Evolutionary conservation across 2,113 vertebrate species (phyloP), one percentile per base, ranked within the genome.

Genomic region (Stictonetta naevosa): DNA sequence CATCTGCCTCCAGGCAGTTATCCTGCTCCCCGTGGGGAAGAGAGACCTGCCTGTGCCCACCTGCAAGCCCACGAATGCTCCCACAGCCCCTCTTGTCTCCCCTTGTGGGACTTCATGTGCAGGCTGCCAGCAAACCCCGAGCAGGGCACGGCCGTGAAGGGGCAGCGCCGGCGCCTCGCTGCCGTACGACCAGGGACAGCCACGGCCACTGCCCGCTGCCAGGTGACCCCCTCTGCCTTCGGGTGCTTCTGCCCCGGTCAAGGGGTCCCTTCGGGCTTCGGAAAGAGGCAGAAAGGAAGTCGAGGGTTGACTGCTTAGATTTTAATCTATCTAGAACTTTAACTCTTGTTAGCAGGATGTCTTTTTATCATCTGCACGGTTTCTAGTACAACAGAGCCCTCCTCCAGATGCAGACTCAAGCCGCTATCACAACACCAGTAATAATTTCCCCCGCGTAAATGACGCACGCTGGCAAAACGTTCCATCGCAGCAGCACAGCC

Each of bases 101-200:
- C 0, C 50, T 26, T 1, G 31, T 19, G 29, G 29, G 55, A 50
- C 31, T 58, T 31, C 18, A 11, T 4, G 0, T 40, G 29, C 22
- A 48, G 21, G 13, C 50, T 29, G 55, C 8, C 21, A 58, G 21
- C 18, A 6, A 31, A 63, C 13, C 0, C 1, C 28, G 26, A 84
- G 5, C 0, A 1, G 19, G 34, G 63, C 59, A 69, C 0, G 1
- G 36, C 50, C 0, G 0, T 5, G 7, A 53, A 53, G 56, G 26
- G 63, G 64, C 3, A 67, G 20, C 4, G 1, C 29, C 8, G 25
- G 7, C 1, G 0, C 0, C 8, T 2, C 28, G 21, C 52, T 29
- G 38, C 25, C 4, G 2, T 23, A n/a, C 3, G 4, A 52, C 19
- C n/a, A 31, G 25, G 50, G 28, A 53, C 0, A 0, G 26, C 31